These are phyloP conservation scores for Orchesella cincta DNA, from an alignment of 1,140 invertebrate genomes.

Conservation along the genomic window DNA sequence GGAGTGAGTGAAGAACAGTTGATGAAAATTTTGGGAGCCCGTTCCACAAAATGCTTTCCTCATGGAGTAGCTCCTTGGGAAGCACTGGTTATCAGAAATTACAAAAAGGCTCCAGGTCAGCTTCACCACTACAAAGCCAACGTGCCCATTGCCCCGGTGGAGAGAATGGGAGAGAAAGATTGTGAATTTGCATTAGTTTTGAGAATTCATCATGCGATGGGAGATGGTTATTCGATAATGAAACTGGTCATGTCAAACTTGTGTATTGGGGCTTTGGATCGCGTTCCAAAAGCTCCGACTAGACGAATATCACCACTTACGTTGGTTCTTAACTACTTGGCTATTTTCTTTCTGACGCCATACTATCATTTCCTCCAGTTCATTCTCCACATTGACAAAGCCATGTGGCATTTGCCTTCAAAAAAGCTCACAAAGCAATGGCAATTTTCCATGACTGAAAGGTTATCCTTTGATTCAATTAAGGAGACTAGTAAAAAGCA, in stretches of 20 bases:
- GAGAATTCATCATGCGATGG: slow-evolving; percentile 43
- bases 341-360: slow-evolving; percentile 13
- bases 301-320: neutral
- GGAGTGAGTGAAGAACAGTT: slow-evolving; percentile 35
- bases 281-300: slow-evolving; percentile 19
- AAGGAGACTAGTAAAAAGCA: slow-evolving; percentile 20
- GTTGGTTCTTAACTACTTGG: neutral
- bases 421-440: slow-evolving; percentile 40
- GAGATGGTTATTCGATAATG: slow-evolving; percentile 44
- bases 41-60: slow-evolving; percentile 34
- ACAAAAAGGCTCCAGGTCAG: neutral
- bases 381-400: slow-evolving; percentile 32
- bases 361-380: slow-evolving; percentile 37
- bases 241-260: slow-evolving; percentile 42
- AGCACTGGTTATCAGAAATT: slow-evolving; percentile 38
- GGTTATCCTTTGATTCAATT: slow-evolving; percentile 29
- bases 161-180: neutral
- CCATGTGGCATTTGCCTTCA: slow-evolving; percentile 35
- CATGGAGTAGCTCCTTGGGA: slow-evolving; percentile 39
- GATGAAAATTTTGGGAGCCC: slow-evolving; percentile 31
- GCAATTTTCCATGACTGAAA: slow-evolving; percentile 33
- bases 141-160: neutral
- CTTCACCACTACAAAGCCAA: slow-evolving; percentile 21
- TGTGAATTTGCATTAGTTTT: slow-evolving; percentile 37
- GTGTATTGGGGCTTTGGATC: slow-evolving; percentile 26